Evolutionary conservation across 1,140 invertebrate genomes (phyloP).

Genomic region (Grapholita molesta): DNA sequence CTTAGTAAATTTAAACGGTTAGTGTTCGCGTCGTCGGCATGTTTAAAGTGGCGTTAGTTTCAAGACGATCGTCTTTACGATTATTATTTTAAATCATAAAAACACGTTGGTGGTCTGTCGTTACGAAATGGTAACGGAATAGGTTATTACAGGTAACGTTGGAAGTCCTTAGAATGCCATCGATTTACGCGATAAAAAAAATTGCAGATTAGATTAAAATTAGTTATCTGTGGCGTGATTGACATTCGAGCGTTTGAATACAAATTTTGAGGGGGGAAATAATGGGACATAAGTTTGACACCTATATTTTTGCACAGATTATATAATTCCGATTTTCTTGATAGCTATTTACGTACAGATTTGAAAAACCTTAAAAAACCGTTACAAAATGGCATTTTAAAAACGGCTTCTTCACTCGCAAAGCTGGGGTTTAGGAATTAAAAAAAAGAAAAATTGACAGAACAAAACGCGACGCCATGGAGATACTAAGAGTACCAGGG

Average conservation of each 20-base stretch:
- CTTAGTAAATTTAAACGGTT: not conserved
- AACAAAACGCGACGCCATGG: constrained; percentile 78
- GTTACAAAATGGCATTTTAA: not conserved
- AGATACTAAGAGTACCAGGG: constrained; percentile 85
- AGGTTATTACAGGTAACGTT: constrained; percentile 25
- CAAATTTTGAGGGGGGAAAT: no score
- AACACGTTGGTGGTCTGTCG: constrained; percentile 30
- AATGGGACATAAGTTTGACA: no score
- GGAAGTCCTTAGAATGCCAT: not conserved
- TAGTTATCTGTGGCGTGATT: no score
- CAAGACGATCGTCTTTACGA: constrained; percentile 28
- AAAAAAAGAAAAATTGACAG: constrained; percentile 39
- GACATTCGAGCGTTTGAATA: no score
- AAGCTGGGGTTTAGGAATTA: not conserved
- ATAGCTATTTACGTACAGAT: no score
- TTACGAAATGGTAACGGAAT: constrained; percentile 12
- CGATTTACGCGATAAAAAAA: not conserved
- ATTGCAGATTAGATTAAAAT: no score
- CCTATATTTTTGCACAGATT: no score
- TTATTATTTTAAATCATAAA: constrained; percentile 30
- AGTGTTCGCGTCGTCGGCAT: not conserved
- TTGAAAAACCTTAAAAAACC: not conserved
- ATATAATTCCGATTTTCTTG: no score
- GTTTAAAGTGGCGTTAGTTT: constrained; percentile 28
- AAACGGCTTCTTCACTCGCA: not conserved